Evolutionary conservation across 2,797 vertebrate species (phyloP), one percentile per base, ranked within the genome.

Genomic region (Epinephelus coioides): DNA sequence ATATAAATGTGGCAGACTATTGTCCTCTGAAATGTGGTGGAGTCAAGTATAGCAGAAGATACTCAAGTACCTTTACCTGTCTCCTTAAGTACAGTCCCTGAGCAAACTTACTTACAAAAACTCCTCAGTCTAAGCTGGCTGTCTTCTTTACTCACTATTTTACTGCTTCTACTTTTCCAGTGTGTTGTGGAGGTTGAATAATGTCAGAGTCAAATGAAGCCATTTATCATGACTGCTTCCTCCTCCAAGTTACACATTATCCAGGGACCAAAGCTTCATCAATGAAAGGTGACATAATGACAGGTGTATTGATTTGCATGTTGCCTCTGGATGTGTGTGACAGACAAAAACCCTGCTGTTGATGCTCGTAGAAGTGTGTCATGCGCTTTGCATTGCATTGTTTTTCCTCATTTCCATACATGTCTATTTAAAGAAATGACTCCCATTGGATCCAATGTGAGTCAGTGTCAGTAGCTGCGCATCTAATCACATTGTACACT

Each of bases 281-380:
- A 69, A 47, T 50, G 44, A 30, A 12, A 23, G 46, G 8, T 80
- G 44, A 54, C 49, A 1, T 74, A 64, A 76, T 44, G 12, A 62
- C 65, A 59, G 18, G 2, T 65, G 7, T 25, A 5, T 27, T 51
- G 27, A 85, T 90, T 91, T 91, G 79, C 83, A 85, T 89, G 60
- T 81, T 21, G 2, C 21, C 17, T 56, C 21, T 19, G 19, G 17
- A 62, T 70, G 72, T 51, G 14, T 79, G 54, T 34, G 57, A 30
- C 34, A 38, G 59, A 84, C 71, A 66, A 76, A 50, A 57, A 19
- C 40, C 17, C 27, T 1, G 2, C 10, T 63, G 10, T n/a, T 55
- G 21, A 62, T 14, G 46, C 57, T 63, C 27, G 12, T 60, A 13
- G 4, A 18, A 53, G 13, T 9, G 34, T 9, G 7, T 57, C 12